A percentile compares a stretch with the other conserved stretches of the same genome.
These are phyloP conservation scores for Cotesia glomerata DNA, from an alignment of 1,140 invertebrate genomes.

Conservation along the genomic window DNA sequence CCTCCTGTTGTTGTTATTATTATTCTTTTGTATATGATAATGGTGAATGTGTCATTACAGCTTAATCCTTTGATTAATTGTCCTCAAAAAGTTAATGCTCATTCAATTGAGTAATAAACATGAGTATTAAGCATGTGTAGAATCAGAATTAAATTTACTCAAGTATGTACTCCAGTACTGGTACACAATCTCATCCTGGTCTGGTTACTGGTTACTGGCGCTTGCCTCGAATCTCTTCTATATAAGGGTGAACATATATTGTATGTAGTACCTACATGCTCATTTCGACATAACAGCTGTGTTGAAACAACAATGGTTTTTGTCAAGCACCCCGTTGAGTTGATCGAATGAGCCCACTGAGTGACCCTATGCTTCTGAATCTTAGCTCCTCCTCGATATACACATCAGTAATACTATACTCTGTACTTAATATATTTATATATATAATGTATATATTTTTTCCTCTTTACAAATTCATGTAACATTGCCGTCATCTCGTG, in stretches of 20 bases:
- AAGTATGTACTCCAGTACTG: not conserved
- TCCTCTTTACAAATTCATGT: too few relatives aligned
- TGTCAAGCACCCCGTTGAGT: conserved; percentile 26
- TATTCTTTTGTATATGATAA: too few relatives aligned
- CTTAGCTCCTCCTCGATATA: not conserved
- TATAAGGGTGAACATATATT: not conserved
- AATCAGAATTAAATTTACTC: conserved; percentile 13
- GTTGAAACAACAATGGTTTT: conserved; percentile 53
- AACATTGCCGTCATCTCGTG: too few relatives aligned
- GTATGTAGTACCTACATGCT: conserved; percentile 24
- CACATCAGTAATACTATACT: not conserved
- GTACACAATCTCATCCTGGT: not conserved
- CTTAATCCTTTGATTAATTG: not conserved
- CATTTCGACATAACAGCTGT: conserved; percentile 45
- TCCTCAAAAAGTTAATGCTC: not conserved
- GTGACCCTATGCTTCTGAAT: conserved; percentile 11
- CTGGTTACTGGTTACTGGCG: not conserved
- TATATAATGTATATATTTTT: too few relatives aligned
- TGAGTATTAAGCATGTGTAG: conserved; percentile 1
- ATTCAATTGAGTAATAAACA: not conserved
- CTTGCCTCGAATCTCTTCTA: not conserved
- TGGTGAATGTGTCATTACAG: too few relatives aligned
- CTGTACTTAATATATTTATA: too few relatives aligned
- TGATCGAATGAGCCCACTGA: conserved; percentile 28
- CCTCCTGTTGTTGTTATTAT: too few relatives aligned